phyloP scores from a whole-genome alignment of 2,113 vertebrate species.

The Synchiropus splendidus region DNA sequence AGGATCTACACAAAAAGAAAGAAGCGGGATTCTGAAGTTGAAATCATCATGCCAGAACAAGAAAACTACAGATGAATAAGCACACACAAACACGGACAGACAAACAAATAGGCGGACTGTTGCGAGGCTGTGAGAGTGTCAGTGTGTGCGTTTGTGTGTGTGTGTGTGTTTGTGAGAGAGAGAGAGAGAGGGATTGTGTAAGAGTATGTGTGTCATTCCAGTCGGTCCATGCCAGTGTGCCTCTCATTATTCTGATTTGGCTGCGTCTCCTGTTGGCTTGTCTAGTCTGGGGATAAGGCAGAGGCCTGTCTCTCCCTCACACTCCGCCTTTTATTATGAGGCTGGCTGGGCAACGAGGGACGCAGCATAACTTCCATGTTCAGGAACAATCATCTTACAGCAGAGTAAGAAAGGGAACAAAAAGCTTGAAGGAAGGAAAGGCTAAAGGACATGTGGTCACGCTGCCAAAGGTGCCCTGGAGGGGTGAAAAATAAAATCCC shows the following conservation, averaged over 20 bases:
- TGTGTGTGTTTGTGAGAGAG: conserved; percentile 42
- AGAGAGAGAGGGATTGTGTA: conserved; percentile 16
- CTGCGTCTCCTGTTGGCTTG: conserved; percentile 52
- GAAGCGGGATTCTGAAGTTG: conserved; percentile 40
- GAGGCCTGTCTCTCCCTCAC: conserved; percentile 48
- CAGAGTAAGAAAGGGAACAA: conserved; percentile 17
- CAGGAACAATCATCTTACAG: conserved; percentile 39
- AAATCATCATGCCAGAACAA: conserved; percentile 45
- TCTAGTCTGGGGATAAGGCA: conserved; percentile 52
- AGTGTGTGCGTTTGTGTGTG: conserved; percentile 9
- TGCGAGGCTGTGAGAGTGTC: conserved; percentile 26
- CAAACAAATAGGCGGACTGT: conserved; percentile 54
- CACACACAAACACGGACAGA: conserved; percentile 47
- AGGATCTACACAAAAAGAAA: conserved; percentile 34
- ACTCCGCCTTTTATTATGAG: conserved; percentile 53
- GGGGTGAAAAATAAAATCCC: no score
- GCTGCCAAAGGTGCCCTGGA: no score
- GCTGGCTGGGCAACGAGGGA: conserved; percentile 41
- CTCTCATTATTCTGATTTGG: conserved; percentile 71
- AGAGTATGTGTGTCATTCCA: conserved; percentile 54
- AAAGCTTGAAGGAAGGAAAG: conserved; percentile 19
- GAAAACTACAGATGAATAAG: conserved; percentile 52
- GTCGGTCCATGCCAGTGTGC: conserved; percentile 47
- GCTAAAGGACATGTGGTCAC: conserved; percentile 3
- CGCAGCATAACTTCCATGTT: conserved; percentile 42